These are phyloP conservation scores for Actias luna DNA, from an alignment of 2,888 invertebrate species.

Conservation along the genomic window DNA sequence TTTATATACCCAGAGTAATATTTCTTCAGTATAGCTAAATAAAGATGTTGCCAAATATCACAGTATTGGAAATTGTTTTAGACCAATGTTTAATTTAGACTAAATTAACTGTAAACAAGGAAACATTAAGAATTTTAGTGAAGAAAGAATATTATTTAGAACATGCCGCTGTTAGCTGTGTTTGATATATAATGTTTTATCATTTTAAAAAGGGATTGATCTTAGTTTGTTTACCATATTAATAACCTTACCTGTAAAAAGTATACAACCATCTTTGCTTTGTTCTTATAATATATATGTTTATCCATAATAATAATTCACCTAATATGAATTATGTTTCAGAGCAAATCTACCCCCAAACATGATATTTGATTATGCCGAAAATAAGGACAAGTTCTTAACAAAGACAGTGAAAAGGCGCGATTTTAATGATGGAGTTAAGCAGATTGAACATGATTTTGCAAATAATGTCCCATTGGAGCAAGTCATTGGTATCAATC, in stretches of 20 bases:
- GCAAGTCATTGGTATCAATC: constrained; percentile 54
- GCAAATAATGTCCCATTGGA: constrained; percentile 80
- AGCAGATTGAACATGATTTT: constrained; percentile 92
- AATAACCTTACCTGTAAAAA: neutral
- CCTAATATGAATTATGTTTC: constrained; percentile 31
- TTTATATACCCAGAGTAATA: no score
- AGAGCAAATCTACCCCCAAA: constrained; percentile 90
- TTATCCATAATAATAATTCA: neutral
- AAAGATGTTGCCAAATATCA: no score
- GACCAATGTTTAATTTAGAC: no score
- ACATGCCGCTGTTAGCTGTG: no score
- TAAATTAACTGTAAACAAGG: no score
- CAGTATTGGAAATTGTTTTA: no score
- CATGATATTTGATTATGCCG: constrained; percentile 91
- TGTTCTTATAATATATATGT: neutral
- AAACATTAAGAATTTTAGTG: no score
- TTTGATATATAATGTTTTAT: no score
- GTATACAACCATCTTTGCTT: neutral
- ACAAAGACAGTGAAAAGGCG: constrained; percentile 89
- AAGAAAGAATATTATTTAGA: no score
- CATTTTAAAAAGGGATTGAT: no score
- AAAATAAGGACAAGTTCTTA: constrained; percentile 89
- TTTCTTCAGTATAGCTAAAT: neutral
- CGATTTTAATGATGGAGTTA: constrained; percentile 93
- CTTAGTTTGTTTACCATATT: no score